These are phyloP conservation scores for Andrena haemorrhoa DNA, from an alignment of 2,888 invertebrate species.

Conservation along the genomic window DNA sequence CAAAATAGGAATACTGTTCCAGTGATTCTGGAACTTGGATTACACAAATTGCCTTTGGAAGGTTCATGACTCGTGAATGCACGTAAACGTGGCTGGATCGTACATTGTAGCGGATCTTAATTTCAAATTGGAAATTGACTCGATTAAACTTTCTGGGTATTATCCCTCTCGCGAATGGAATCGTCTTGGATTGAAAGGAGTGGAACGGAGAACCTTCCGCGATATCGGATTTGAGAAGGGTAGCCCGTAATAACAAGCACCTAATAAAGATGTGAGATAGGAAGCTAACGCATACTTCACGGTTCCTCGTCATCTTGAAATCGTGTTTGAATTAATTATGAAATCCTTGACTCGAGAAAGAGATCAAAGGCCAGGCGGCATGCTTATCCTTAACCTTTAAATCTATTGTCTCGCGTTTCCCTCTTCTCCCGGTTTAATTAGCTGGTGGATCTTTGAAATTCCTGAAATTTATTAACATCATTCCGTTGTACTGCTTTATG, in stretches of 20 bases:
- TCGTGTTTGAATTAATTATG: slow-evolving; percentile 36
- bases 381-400: background rate
- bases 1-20: background rate
- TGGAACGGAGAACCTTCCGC: background rate
- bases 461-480: background rate
- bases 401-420: slow-evolving; percentile 1
- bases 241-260: slow-evolving; percentile 23
- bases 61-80: background rate
- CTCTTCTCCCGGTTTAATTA: slow-evolving; percentile 23
- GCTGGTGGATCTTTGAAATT: slow-evolving; percentile 11
- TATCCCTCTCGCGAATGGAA: background rate
- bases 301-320: background rate
- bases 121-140: slow-evolving; percentile 22
- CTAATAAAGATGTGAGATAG: slow-evolving; percentile 35
- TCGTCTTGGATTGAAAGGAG: background rate
- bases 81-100: slow-evolving; percentile 2
- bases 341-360: no score
- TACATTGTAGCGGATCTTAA: slow-evolving; percentile 10
- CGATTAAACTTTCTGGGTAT: slow-evolving; percentile 23
- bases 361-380: slow-evolving; percentile 16
- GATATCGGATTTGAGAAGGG: slow-evolving; percentile 16
- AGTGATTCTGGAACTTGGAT: background rate
- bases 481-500: background rate
- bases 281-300: slow-evolving; percentile 16
- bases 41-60: background rate